Conservation (phyloP, 37 sponge, comb jelly and placozoan genomes). For the Oscarella lobularis region DNA sequence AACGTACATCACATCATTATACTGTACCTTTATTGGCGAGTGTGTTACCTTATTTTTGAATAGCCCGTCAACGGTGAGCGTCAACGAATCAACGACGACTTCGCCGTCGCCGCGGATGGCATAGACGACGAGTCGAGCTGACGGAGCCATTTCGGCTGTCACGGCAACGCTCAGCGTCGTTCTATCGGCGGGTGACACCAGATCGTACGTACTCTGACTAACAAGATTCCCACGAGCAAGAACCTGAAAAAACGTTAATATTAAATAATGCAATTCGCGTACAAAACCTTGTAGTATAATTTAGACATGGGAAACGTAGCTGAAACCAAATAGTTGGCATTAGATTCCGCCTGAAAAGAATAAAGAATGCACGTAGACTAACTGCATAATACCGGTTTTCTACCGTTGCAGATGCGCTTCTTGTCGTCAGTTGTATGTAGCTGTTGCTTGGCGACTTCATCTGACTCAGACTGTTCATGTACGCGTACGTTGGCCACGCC, state of each 20-base stretch:
- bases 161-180: neutral
- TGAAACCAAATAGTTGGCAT: neutral
- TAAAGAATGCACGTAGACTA: neutral
- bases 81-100: neutral
- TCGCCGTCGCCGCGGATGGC: neutral
- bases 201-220: neutral
- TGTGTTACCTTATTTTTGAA: neutral
- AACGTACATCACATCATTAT: no score
- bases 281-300: neutral
- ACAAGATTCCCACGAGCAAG: neutral
- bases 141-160: slow-evolving; percentile 12
- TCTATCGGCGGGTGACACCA: neutral
- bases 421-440: neutral
- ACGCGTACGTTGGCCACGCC: no score
- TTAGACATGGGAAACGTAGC: neutral
- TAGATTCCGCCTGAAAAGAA: neutral
- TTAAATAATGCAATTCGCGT: neutral
- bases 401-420: neutral
- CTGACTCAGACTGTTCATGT: no score
- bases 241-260: neutral
- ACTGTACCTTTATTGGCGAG: neutral
- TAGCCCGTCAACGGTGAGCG: neutral
- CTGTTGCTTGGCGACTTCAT: neutral
- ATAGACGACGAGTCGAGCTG: slow-evolving; percentile 7
- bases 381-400: no score